Conservation (phyloP, 1,140 invertebrate species). For the Ostrea edulis region DNA sequence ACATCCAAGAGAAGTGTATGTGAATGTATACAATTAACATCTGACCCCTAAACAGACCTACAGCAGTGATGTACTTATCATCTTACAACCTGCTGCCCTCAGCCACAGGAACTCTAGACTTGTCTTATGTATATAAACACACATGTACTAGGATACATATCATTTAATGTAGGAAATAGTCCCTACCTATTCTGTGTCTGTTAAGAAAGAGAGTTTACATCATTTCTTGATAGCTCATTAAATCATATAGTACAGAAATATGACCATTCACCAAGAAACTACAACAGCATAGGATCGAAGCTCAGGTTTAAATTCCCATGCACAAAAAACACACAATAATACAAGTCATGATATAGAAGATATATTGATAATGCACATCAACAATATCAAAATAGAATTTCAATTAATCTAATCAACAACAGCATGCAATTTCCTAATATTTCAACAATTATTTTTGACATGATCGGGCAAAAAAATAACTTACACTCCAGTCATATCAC, state of each 20-base stretch:
- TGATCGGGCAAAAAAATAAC: neutral
- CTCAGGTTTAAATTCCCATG: too few relatives aligned
- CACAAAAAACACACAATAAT: too few relatives aligned
- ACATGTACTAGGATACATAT: neutral
- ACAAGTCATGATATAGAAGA: neutral
- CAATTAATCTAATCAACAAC: too few relatives aligned
- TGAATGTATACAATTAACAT: neutral
- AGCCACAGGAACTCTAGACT: neutral
- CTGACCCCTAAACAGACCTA: slow-evolving; percentile 8
- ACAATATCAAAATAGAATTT: neutral
- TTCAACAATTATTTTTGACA: neutral
- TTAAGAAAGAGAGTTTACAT: too few relatives aligned
- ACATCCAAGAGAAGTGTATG: neutral
- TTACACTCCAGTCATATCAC: neutral
- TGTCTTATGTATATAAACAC: neutral
- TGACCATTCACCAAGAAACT: too few relatives aligned
- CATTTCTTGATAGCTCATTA: too few relatives aligned
- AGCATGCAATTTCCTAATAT: neutral
- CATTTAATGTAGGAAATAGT: neutral
- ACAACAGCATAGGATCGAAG: too few relatives aligned
- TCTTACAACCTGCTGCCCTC: neutral
- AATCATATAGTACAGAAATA: too few relatives aligned
- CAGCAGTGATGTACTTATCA: neutral
- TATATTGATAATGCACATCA: neutral
- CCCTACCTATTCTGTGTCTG: too few relatives aligned